A percentile compares a stretch with the other conserved stretches of the same genome.
Evolutionary conservation across 2,113 vertebrate genomes (phyloP).

Genomic region (Serilophus lunatus): DNA sequence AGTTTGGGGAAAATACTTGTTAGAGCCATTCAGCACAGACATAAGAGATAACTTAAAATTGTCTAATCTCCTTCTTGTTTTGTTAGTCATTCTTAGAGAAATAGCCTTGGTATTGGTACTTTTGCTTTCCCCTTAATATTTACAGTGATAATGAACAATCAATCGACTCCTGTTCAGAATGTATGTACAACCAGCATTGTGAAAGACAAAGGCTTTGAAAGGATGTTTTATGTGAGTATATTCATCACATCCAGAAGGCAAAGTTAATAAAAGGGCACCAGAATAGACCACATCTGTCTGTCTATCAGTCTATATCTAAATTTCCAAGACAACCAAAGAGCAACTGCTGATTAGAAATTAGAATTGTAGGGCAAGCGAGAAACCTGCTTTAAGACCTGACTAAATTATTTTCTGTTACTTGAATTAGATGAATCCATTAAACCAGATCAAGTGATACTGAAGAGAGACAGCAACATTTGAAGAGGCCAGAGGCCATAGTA

Average conservation of each 20-base stretch:
- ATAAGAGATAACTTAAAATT: background rate
- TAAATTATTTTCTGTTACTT: background rate
- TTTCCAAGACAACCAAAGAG: background rate
- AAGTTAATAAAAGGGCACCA: background rate
- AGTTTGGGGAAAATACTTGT: background rate
- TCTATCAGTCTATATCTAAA: background rate
- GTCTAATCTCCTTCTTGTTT: background rate
- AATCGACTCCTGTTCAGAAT: background rate
- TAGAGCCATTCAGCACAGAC: background rate
- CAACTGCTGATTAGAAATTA: background rate
- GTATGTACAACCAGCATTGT: rapidly evolving
- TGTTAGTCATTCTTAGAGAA: background rate
- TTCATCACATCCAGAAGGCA: background rate
- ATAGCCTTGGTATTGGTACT: background rate
- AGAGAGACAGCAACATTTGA: background rate
- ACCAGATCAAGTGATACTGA: background rate
- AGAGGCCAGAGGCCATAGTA: background rate
- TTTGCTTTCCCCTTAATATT: background rate
- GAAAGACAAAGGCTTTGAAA: background rate
- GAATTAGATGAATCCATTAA: background rate
- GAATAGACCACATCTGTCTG: background rate
- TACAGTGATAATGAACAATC: background rate
- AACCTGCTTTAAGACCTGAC: background rate
- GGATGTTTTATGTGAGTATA: background rate
- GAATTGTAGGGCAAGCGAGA: background rate